These are phyloP conservation scores for Callipepla squamata DNA, from an alignment of 2,113 vertebrate genomes.

Conservation along the genomic window DNA sequence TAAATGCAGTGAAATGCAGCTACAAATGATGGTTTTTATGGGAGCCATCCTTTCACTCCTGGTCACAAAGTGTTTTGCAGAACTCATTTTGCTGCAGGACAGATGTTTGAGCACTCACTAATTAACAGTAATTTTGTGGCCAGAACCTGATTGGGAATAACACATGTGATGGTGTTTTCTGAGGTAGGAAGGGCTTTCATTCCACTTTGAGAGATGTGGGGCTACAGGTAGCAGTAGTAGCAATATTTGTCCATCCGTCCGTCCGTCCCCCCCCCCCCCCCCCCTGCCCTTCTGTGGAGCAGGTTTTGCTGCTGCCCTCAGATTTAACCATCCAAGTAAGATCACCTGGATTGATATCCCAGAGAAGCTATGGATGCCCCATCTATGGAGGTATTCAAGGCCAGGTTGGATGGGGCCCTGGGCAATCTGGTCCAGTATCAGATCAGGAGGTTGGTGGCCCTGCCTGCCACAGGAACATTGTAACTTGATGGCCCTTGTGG, in stretches of 20 bases:
- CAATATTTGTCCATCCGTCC: neutral
- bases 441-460: too few species aligned
- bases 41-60: neutral
- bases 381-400: too few species aligned
- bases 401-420: too few species aligned
- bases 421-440: too few species aligned
- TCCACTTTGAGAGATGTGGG: neutral
- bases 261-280: too few species aligned
- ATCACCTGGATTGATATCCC: neutral
- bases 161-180: neutral
- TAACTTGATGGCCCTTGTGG: too few species aligned
- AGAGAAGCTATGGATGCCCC: too few species aligned
- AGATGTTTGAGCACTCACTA: neutral
- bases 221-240: neutral
- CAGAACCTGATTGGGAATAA: neutral
- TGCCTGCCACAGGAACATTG: too few species aligned
- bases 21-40: neutral
- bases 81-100: neutral
- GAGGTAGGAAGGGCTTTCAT: neutral
- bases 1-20: neutral
- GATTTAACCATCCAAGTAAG: neutral
- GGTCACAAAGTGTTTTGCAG: neutral
- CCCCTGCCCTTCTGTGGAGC: rapidly evolving
- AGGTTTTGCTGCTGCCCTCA: neutral
- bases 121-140: neutral